Percentiles rank a stretch among this genome's conserved stretches.
Evolutionary conservation across 2,888 invertebrate species (phyloP).

Genomic region (Napeogenes inachia): DNA sequence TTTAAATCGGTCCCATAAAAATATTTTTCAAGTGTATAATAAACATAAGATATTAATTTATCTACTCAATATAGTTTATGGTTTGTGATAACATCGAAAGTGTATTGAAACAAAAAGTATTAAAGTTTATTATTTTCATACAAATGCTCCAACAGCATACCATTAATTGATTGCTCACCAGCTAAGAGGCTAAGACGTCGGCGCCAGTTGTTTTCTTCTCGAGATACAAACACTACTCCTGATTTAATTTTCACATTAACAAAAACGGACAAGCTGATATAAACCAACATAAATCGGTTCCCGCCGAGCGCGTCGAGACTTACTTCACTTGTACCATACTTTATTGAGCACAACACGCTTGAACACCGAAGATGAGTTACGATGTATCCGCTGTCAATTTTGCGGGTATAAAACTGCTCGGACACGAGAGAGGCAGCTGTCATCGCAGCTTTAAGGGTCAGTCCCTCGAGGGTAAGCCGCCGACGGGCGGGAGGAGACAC

Average conservation of each 20-base stretch:
- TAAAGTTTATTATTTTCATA: background rate
- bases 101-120: background rate
- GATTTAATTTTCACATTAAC: conserved; percentile 73
- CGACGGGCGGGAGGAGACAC: conserved; percentile 59
- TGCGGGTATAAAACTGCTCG: conserved; percentile 67
- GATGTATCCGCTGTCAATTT: conserved; percentile 68
- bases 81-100: background rate
- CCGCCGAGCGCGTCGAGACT: conserved; percentile 55
- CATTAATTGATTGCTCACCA: conserved; percentile 19
- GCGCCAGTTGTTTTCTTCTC: conserved; percentile 30
- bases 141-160: conserved; percentile 12
- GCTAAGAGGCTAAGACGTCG: conserved; percentile 24
- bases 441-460: conserved; percentile 68
- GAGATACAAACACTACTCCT: conserved; percentile 32
- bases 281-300: conserved; percentile 66
- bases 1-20: background rate
- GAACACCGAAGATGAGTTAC: conserved; percentile 58
- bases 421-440: conserved; percentile 73
- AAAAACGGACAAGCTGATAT: conserved; percentile 68
- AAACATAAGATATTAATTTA: background rate
- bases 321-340: conserved; percentile 55
- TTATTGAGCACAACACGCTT: conserved; percentile 61
- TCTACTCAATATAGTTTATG: background rate
- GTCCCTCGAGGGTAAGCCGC: conserved; percentile 71
- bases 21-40: no score